A percentile compares a stretch with the other conserved stretches of the same genome.
These are phyloP conservation scores for Anguilla marmorata DNA, from an alignment of 2,797 vertebrate species.

Conservation along the genomic window DNA sequence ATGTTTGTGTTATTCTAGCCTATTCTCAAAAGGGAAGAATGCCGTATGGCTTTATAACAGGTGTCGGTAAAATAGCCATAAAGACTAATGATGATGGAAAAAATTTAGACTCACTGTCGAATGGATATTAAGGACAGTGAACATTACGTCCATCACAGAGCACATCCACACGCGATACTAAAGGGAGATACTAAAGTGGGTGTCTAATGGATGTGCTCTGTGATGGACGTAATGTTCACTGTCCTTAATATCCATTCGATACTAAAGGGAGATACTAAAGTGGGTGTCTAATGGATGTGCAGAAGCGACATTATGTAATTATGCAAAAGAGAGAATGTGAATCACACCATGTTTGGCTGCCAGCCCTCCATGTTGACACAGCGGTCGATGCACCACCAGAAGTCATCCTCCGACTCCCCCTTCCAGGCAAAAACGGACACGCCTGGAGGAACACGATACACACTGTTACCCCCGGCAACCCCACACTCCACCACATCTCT, in stretches of 20 bases:
- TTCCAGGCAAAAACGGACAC: constrained; percentile 95
- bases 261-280: neutral
- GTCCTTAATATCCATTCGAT: no score
- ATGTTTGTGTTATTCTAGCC: neutral
- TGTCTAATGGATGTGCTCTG: neutral
- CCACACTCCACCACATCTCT: neutral
- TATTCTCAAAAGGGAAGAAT: neutral
- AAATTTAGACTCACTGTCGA: neutral
- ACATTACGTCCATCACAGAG: neutral
- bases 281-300: neutral
- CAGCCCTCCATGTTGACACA: constrained; percentile 88
- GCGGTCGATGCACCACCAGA: constrained; percentile 96
- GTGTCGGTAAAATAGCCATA: neutral
- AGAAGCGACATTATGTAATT: neutral
- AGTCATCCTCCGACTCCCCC: constrained; percentile 93
- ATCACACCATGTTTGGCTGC: constrained; percentile 90
- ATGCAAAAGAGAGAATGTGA: neutral
- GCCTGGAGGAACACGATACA: constrained; percentile 64
- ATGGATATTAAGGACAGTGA: neutral
- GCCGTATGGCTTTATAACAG: neutral
- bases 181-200: neutral
- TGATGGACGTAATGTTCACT: no score
- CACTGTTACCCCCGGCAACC: neutral
- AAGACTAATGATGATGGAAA: neutral
- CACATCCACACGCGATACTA: neutral